phyloP scores from a whole-genome alignment of 2,797 vertebrate species.

The Pelobates cultripes region DNA sequence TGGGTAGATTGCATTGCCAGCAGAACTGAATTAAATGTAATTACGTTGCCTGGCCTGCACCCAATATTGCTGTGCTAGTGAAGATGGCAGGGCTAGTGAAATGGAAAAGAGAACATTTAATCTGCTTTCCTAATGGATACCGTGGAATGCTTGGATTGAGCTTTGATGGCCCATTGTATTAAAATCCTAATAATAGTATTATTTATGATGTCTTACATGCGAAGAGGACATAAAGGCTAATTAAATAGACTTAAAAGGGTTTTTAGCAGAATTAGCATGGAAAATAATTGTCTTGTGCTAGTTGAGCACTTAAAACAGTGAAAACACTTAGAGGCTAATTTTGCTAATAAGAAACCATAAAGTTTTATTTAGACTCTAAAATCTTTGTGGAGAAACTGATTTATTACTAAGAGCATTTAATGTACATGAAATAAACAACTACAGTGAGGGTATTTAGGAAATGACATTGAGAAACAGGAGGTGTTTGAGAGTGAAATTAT shows the following conservation, averaged over 20 bases:
- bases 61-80: conserved; percentile 42
- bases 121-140: conserved; percentile 46
- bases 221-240: conserved; percentile 52
- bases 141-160: conserved; percentile 43
- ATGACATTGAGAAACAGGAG: not conserved
- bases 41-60: conserved; percentile 39
- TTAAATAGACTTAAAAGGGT: conserved; percentile 50
- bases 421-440: not conserved
- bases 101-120: conserved; percentile 47
- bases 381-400: not conserved
- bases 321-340: conserved; percentile 33
- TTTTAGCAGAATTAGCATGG: conserved; percentile 50
- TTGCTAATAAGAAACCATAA: conserved; percentile 36
- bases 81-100: conserved; percentile 26
- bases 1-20: conserved; percentile 30
- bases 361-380: conserved; percentile 24
- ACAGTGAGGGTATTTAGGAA: not conserved
- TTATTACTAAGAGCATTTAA: not conserved
- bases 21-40: conserved; percentile 45
- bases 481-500: not conserved
- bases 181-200: conserved; percentile 53
- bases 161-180: conserved; percentile 46
- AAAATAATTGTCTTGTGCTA: conserved; percentile 48
- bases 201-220: conserved; percentile 48
- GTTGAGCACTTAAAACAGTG: conserved; percentile 38